Evolutionary conservation across 2,797 vertebrate genomes (phyloP).

Genomic region (Spinibarbus caldwelli): DNA sequence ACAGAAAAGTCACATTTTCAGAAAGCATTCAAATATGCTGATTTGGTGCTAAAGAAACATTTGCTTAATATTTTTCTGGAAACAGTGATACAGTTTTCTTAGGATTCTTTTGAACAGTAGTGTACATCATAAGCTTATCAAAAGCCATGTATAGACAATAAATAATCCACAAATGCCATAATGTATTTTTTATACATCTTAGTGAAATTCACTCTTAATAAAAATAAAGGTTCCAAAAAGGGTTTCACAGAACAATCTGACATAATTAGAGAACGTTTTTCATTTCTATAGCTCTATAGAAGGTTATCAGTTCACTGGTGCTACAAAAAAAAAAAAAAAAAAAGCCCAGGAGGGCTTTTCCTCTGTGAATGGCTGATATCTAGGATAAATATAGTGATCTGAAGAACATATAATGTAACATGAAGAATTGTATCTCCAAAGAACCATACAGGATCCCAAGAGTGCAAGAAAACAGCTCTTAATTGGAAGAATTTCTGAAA

Average conservation of each 20-base stretch:
- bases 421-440: background rate
- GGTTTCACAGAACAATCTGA: background rate
- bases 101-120: no score
- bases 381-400: background rate
- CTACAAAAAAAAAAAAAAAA: no score
- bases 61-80: background rate
- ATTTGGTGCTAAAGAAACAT: background rate
- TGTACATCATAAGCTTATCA: no score
- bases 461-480: background rate
- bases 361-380: background rate
- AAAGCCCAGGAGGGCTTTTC: background rate
- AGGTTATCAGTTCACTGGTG: background rate
- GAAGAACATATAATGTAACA: background rate
- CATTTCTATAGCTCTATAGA: background rate
- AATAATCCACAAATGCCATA: no score
- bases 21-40: background rate
- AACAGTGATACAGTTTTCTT: background rate
- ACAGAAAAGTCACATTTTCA: background rate
- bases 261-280: background rate
- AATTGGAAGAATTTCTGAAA: background rate
- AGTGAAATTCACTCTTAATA: background rate
- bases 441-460: background rate
- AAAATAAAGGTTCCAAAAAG: constrained; percentile 16
- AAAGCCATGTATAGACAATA: no score
- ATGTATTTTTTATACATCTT: no score